Evolutionary conservation across 2,888 invertebrate species (phyloP).

Genomic region (Hybos culiciformis): DNA sequence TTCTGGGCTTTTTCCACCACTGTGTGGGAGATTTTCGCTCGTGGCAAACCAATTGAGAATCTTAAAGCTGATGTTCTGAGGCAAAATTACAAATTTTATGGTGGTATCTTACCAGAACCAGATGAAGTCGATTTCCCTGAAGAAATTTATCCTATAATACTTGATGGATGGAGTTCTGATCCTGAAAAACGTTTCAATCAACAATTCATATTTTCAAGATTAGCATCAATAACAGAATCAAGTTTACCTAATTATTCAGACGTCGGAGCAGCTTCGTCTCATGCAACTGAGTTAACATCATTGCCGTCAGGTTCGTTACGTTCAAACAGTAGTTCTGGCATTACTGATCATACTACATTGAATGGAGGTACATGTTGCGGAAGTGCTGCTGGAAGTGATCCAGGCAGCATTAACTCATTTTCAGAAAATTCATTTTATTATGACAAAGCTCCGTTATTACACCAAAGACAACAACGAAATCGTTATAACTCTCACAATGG

Average conservation of each 20-base stretch:
- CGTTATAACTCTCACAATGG: neutral
- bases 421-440: conserved; percentile 7
- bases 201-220: conserved; percentile 58
- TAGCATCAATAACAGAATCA: conserved; percentile 21
- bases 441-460: conserved; percentile 8
- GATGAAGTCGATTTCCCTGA: conserved; percentile 55
- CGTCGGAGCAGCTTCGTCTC: conserved; percentile 10
- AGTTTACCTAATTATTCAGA: conserved; percentile 16
- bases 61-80: conserved; percentile 17
- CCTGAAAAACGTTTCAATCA: conserved; percentile 59
- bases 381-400: conserved; percentile 9
- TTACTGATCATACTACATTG: conserved; percentile 9
- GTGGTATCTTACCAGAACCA: conserved; percentile 51
- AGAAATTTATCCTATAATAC: conserved; percentile 64
- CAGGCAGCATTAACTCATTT: conserved; percentile 5
- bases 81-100: conserved; percentile 21
- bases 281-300: conserved; percentile 14
- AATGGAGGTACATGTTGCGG: conserved; percentile 12
- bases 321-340: conserved; percentile 7
- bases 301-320: conserved; percentile 26
- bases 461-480: conserved; percentile 2
- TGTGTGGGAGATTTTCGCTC: conserved; percentile 82
- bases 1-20: conserved; percentile 89
- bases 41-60: conserved; percentile 44
- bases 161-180: conserved; percentile 73